Conservation (phyloP, 2,797 vertebrate species). For the Stomatorhinus walkeri region DNA sequence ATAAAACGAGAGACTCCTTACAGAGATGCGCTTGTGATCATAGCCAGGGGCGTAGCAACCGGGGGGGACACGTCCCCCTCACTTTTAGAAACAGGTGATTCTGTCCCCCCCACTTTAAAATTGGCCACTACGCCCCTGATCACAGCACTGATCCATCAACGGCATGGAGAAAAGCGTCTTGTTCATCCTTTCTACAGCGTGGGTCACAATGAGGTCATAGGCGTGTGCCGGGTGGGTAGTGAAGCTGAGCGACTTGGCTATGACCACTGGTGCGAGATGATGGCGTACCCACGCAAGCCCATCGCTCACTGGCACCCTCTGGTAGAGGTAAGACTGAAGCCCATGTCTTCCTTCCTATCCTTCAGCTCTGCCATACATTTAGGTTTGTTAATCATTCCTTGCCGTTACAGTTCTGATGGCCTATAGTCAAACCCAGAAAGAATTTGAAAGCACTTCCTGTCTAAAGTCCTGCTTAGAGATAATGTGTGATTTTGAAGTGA, state of each 20-base stretch:
- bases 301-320: constrained; percentile 95
- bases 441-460: background rate
- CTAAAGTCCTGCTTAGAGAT: background rate
- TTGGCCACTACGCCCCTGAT: too few relatives aligned
- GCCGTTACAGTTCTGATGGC: background rate
- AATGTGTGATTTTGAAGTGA: background rate
- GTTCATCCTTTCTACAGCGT: constrained; percentile 71
- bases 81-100: too few relatives aligned
- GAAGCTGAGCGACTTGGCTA: constrained; percentile 83
- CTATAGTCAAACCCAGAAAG: background rate
- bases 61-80: too few relatives aligned
- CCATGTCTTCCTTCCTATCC: background rate
- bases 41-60: background rate
- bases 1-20: background rate
- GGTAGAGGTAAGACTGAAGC: constrained; percentile 71
- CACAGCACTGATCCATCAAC: background rate
- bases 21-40: background rate
- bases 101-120: too few relatives aligned
- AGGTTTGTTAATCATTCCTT: background rate
- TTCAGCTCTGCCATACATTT: background rate
- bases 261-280: constrained; percentile 97
- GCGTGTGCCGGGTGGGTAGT: constrained; percentile 90
- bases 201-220: constrained; percentile 97
- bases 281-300: constrained; percentile 89
- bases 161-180: background rate